Evolutionary conservation across 2,113 vertebrate species (phyloP).

Genomic region (Phyllostomus discolor): DNA sequence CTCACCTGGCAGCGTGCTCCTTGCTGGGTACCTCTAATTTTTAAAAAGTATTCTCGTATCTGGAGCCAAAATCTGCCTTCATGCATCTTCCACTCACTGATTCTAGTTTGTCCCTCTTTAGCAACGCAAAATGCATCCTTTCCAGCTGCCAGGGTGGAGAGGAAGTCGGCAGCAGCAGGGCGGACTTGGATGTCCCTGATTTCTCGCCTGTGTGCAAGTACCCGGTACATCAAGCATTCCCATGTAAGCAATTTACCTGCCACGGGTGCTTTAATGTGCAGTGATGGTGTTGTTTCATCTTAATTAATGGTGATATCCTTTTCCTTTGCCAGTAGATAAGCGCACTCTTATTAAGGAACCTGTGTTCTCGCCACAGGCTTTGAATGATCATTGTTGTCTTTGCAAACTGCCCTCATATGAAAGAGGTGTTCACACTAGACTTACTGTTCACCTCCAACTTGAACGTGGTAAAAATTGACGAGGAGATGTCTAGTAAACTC

Average conservation of each 20-base stretch:
- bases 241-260: not conserved
- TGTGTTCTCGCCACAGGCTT: not conserved
- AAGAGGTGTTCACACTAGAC: not conserved
- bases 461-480: not conserved
- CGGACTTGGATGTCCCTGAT: not conserved
- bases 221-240: not conserved
- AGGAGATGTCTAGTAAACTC: not conserved
- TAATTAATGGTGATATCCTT: not conserved
- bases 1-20: not conserved
- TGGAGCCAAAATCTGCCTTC: not conserved
- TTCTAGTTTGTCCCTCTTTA: not conserved
- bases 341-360: not conserved
- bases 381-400: not conserved
- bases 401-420: not conserved
- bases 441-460: not conserved
- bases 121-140: not conserved
- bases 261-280: not conserved
- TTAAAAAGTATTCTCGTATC: not conserved
- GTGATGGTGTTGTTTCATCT: not conserved
- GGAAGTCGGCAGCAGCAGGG: not conserved
- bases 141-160: not conserved
- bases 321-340: not conserved
- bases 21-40: not conserved
- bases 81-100: no score
- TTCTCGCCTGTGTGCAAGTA: not conserved